These are phyloP conservation scores for Morpho achilles DNA, from an alignment of 2,888 invertebrate species.

Conservation along the genomic window DNA sequence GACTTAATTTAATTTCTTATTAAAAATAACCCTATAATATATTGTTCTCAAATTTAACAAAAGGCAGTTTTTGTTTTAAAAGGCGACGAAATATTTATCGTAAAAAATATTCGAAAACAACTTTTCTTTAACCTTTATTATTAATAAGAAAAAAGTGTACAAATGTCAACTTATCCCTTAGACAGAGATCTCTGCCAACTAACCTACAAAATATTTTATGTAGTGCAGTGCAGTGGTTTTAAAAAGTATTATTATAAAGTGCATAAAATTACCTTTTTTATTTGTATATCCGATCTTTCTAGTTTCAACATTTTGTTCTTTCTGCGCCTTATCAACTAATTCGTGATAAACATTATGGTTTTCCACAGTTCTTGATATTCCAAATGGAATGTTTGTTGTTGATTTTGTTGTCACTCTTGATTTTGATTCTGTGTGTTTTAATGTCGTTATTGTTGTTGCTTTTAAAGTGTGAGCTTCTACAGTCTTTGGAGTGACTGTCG, in stretches of 20 bases:
- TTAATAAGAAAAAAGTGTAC: no score
- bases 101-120: no score
- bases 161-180: no score
- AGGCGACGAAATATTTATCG: no score
- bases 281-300: slow-evolving; percentile 13
- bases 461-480: background rate
- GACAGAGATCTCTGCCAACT: no score
- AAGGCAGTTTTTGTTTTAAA: no score
- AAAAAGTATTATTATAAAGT: background rate
- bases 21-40: no score
- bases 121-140: no score
- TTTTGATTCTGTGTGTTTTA: background rate
- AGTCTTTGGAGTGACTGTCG: slow-evolving; percentile 13
- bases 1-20: no score
- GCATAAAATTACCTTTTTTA: slow-evolving; percentile 16
- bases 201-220: no score
- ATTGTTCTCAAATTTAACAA: no score
- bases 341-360: slow-evolving; percentile 28
- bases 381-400: slow-evolving; percentile 18
- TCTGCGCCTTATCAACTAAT: slow-evolving; percentile 28
- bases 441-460: background rate
- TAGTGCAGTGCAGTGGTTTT: no score
- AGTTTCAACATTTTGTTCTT: slow-evolving; percentile 27
- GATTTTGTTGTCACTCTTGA: slow-evolving; percentile 8
- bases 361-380: slow-evolving; percentile 26